Evolutionary conservation across 2,797 vertebrate genomes (phyloP).

Genomic region (Esox masquinongy): DNA sequence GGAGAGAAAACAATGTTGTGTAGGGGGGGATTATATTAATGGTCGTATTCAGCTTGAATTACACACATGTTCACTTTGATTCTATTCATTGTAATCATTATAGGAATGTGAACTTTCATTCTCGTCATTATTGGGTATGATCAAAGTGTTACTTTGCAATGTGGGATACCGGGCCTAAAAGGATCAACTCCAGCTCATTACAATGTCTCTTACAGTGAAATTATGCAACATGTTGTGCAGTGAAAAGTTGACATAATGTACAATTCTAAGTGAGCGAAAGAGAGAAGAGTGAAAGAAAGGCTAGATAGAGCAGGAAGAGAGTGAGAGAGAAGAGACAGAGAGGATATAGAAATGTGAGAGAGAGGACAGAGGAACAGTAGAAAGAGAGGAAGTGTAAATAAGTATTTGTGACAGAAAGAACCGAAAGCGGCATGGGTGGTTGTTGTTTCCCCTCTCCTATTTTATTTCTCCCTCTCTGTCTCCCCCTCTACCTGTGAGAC

Average conservation of each 20-base stretch:
- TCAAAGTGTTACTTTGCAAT: background rate
- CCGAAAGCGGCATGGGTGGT: no score
- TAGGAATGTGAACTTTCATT: no score
- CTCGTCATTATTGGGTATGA: background rate
- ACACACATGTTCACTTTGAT: background rate
- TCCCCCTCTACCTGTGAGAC: constrained; percentile 61
- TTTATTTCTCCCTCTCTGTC: constrained; percentile 25
- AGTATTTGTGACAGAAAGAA: constrained; percentile 10
- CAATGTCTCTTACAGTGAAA: background rate
- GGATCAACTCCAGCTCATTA: background rate
- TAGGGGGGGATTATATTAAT: background rate
- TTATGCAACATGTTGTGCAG: background rate
- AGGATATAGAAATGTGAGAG: background rate
- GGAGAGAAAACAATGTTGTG: background rate
- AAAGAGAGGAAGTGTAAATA: background rate
- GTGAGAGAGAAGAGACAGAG: constrained; percentile 3
- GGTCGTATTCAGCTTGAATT: background rate
- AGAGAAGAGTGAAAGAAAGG: constrained; percentile 6
- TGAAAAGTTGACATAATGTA: background rate
- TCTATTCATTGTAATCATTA: background rate
- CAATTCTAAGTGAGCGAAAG: constrained; percentile 7
- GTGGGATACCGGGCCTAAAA: background rate
- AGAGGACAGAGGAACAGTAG: constrained; percentile 5
- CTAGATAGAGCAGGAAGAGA: background rate
- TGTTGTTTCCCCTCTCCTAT: background rate